Base-by-base conservation (phyloP, 2,888 invertebrate genomes). In the Macaria liturata region DNA sequence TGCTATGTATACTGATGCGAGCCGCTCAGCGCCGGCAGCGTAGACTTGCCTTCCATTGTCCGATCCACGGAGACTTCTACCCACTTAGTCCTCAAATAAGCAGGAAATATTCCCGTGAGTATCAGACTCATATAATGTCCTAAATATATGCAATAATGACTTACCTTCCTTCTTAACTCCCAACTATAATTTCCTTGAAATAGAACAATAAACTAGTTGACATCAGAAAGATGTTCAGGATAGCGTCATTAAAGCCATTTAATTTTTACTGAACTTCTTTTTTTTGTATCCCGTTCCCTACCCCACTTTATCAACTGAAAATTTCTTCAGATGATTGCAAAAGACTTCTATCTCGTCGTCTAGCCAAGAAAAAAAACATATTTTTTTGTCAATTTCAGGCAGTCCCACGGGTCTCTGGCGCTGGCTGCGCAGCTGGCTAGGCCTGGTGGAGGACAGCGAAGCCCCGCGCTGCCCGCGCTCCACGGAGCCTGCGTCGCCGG, bases 11-110 rank as follows among this genome's bases (percentile, higher is more conserved):
- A 72, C 81, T 95, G 67, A 95, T 95, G 78, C 91, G 94, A 52
- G 89, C 95, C 37, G 95, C 95, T 2, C 93, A 95, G 65, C 91
- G 93, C 53, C 90, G 94, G 43, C 95, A 95, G 72, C 93, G 95
- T 55, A 92, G 95, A 46, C 92, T 95, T 61, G 95, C 95, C 55
- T 96, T 95, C 87, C 95, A 95, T 82, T 96, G 96, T 81, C 95
- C 95, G 34, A 92, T 96, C 47, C 95, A 95, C 71, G 96, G 96
- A 4, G 95, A 95, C 84, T 96, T 96, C 83, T 96, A 95, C 78
- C 95, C 95, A 3, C 86, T 95, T 43, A 95, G 95, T 77, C 95
- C 95, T 32, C 93, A 94, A 60, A 94, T 92, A 59, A 88, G 79
- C 62, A 87, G 92, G 68, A 91, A 91, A 75, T 89, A 86, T 74